Evolutionary conservation across 2,797 vertebrate species (phyloP).

Genomic region (Hoplostethus mediterraneus): DNA sequence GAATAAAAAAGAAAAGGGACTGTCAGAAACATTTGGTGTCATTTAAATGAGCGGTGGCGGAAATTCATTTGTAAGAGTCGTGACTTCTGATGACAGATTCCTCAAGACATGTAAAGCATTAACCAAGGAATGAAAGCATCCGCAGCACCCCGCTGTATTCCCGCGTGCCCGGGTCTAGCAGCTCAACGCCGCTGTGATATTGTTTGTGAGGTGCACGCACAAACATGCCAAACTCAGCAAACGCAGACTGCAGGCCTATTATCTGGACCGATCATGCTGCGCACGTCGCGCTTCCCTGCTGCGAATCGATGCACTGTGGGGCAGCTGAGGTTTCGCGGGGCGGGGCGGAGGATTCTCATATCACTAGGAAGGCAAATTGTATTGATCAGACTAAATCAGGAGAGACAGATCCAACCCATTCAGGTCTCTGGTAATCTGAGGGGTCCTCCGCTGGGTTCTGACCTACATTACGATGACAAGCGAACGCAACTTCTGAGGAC

Average conservation of each 20-base stretch:
- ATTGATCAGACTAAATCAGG: conserved; percentile 70
- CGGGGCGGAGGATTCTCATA: conserved; percentile 56
- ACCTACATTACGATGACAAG: conserved; percentile 82
- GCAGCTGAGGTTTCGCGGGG: conserved; percentile 10
- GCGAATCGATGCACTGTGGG: conserved; percentile 62
- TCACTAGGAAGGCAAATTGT: conserved; percentile 63
- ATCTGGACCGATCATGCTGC: conserved; percentile 50
- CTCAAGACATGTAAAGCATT: no score
- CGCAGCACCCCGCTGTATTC: background rate
- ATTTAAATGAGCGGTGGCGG: conserved; percentile 3
- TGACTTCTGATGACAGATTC: background rate
- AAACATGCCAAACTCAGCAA: conserved; percentile 62
- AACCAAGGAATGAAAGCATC: background rate
- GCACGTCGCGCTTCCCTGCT: conserved; percentile 54
- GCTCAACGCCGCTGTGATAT: conserved; percentile 1
- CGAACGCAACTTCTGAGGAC: conserved; percentile 81
- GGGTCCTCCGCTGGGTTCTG: conserved; percentile 75
- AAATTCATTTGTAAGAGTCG: background rate
- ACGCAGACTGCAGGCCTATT: conserved; percentile 56
- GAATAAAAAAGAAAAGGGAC: conserved; percentile 3
- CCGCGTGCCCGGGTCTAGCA: background rate
- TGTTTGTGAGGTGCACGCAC: conserved; percentile 35
- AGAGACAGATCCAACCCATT: conserved; percentile 62
- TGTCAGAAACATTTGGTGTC: conserved; percentile 18
- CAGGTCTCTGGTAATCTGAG: conserved; percentile 58